Conservation (phyloP, 2,888 invertebrate species). For the Nephrotoma guestfalica region DNA sequence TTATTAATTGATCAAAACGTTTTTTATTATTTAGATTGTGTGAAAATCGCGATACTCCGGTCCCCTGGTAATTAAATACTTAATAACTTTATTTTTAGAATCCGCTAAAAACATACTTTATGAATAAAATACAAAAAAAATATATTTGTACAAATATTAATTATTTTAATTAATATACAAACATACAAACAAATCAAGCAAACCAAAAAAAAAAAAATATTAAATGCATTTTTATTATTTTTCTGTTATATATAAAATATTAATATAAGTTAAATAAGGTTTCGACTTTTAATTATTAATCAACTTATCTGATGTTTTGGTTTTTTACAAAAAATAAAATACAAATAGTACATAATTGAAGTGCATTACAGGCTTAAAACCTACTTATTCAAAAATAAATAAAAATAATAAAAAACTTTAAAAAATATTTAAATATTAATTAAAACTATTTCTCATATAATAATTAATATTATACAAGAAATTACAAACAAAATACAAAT, state of each 20-base stretch:
- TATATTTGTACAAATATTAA: not conserved
- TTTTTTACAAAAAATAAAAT: slow-evolving; percentile 2
- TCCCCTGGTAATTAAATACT: not conserved
- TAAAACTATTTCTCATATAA: slow-evolving; percentile 8
- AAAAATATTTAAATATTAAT: slow-evolving; percentile 20
- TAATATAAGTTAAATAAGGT: not conserved
- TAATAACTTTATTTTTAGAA: not conserved
- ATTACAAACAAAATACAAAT: slow-evolving; percentile 6
- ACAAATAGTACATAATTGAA: slow-evolving; percentile 25
- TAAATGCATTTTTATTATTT: not conserved
- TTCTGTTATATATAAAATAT: not conserved
- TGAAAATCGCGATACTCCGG: not conserved
- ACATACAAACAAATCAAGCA: not conserved
- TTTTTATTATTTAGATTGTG: not conserved
- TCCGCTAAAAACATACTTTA: not conserved
- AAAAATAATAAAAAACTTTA: slow-evolving; percentile 15
- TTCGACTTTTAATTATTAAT: not conserved
- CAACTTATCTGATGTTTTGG: not conserved
- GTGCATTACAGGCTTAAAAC: slow-evolving; percentile 30
- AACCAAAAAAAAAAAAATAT: not conserved
- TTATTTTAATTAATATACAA: not conserved
- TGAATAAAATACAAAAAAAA: not conserved
- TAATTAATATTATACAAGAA: slow-evolving; percentile 8
- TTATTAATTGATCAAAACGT: not conserved
- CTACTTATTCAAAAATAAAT: slow-evolving; percentile 18